Percentiles rank a stretch among this genome's conserved stretches.
These are phyloP conservation scores for Halcyon senegalensis DNA, from an alignment of 2,113 vertebrate genomes.

Conservation along the genomic window DNA sequence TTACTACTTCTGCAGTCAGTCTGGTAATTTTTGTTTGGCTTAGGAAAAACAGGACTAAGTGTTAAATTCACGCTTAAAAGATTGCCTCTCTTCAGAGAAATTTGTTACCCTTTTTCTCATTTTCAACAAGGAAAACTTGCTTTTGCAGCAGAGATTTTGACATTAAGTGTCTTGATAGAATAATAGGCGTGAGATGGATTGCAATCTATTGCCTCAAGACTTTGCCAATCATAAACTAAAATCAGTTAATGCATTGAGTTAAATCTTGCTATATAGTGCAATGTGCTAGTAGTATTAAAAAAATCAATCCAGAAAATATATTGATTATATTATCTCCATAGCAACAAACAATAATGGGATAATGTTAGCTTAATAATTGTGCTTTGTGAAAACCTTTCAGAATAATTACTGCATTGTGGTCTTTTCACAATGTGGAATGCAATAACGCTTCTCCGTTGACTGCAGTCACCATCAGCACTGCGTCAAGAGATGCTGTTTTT, in stretches of 20 bases:
- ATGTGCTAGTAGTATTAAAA: constrained; percentile 57
- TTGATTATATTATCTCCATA: constrained; percentile 70
- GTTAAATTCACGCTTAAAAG: constrained; percentile 15
- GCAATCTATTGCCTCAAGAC: constrained; percentile 64
- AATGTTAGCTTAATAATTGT: constrained; percentile 64
- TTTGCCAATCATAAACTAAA: constrained; percentile 66
- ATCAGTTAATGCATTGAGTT: constrained; percentile 57
- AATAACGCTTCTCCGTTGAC: constrained; percentile 56
- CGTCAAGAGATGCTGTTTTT: constrained; percentile 57
- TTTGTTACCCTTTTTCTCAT: constrained; percentile 31
- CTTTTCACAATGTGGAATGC: constrained; percentile 44
- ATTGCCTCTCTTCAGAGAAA: constrained; percentile 6
- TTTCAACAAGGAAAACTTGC: constrained; percentile 43
- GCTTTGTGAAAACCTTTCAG: constrained; percentile 64
- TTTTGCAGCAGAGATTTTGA: constrained; percentile 55
- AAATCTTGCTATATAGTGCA: constrained; percentile 47
- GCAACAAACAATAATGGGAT: constrained; percentile 69
- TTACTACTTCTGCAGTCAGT: neutral
- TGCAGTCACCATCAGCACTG: constrained; percentile 59
- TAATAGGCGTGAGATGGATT: constrained; percentile 58
- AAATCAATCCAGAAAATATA: constrained; percentile 67
- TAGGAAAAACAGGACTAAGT: neutral
- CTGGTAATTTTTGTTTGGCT: neutral
- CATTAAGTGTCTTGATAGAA: constrained; percentile 53
- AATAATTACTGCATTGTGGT: constrained; percentile 65